phyloP scores from a whole-genome alignment of 2,113 vertebrate genomes.

The Phocoena phocoena region DNA sequence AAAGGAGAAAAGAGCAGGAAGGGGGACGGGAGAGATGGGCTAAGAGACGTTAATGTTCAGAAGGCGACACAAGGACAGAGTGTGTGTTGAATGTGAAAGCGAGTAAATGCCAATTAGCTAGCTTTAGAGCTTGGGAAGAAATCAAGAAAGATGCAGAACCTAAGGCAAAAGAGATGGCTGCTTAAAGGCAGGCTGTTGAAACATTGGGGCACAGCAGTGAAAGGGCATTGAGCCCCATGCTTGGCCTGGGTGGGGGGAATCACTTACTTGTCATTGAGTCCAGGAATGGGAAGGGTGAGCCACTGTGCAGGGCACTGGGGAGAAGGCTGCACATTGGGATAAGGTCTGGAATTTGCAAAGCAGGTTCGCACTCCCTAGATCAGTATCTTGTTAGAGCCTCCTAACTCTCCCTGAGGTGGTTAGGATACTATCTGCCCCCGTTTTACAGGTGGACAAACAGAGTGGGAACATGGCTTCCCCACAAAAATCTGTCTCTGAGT shows the following conservation, averaged over 20 bases:
- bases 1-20: not conserved
- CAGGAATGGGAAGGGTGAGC: not conserved
- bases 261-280: not conserved
- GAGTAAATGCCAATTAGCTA: not conserved
- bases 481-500: not conserved
- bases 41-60: not conserved
- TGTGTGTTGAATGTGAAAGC: not conserved
- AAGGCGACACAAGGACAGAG: not conserved
- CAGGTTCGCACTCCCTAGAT: not conserved
- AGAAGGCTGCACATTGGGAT: not conserved
- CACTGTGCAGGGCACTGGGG: not conserved
- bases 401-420: not conserved
- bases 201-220: not conserved
- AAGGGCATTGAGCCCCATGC: not conserved
- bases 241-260: not conserved
- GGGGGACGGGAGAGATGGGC: not conserved
- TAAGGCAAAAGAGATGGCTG: not conserved
- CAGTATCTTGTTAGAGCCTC: not conserved
- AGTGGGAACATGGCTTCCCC: not conserved
- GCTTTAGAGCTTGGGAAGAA: not conserved
- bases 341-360: not conserved
- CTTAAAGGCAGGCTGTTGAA: not conserved
- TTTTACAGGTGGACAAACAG: not conserved
- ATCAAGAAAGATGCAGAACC: not conserved
- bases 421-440: not conserved